These are phyloP conservation scores for Tetranychus piercei DNA, from an alignment of 2,888 invertebrate species.

Conservation along the genomic window DNA sequence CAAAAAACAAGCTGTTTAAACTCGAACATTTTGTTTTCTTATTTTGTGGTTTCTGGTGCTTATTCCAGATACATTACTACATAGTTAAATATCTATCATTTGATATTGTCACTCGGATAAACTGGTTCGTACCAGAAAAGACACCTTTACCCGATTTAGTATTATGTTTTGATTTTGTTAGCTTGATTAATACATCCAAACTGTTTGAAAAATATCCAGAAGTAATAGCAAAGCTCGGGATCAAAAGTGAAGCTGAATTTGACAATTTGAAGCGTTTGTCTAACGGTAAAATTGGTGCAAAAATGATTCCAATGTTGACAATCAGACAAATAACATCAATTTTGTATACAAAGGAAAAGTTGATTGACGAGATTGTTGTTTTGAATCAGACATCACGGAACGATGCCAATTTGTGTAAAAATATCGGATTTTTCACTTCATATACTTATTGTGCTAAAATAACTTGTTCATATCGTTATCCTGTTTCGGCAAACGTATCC, in stretches of 20 bases:
- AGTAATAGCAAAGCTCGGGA: neutral
- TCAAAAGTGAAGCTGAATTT: neutral
- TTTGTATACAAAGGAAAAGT: neutral
- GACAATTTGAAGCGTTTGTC: neutral
- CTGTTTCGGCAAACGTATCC: too few relatives aligned
- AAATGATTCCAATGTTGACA: neutral
- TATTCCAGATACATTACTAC: neutral
- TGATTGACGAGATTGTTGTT: neutral
- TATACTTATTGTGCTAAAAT: too few relatives aligned
- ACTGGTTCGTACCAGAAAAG: neutral
- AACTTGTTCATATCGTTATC: too few relatives aligned
- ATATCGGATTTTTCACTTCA: too few relatives aligned
- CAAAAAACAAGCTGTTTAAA: neutral
- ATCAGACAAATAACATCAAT: neutral
- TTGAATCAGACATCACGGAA: too few relatives aligned
- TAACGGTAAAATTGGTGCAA: neutral
- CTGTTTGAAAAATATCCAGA: neutral
- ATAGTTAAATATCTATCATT: neutral
- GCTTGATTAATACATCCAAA: neutral
- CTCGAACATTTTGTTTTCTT: neutral
- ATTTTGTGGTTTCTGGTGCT: neutral
- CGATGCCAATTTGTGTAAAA: too few relatives aligned
- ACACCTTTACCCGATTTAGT: neutral
- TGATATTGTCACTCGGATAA: neutral
- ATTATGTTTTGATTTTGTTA: neutral